Base-by-base conservation (phyloP, 2,113 vertebrate genomes). In the Numenius arquata region DNA sequence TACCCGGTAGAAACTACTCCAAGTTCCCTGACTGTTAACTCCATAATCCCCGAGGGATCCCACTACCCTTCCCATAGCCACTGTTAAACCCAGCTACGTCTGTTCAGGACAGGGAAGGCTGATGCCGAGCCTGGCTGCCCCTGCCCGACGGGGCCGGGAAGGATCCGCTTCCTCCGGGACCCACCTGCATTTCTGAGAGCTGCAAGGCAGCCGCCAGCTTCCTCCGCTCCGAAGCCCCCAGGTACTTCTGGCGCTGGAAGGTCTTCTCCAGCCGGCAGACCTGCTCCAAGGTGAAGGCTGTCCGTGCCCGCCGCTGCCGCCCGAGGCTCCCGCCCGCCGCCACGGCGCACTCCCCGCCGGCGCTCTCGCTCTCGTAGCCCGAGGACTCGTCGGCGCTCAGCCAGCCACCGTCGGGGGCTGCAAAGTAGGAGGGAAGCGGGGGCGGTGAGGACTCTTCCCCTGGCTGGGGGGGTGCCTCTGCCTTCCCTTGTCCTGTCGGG, bases 171-270 rank as follows among this genome's bases (percentile, higher is more conserved):
- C 34, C 38, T 15, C 15, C 8, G 8, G 29, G 25, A 86, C 97
- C 82, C 67, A 99, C 98, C 98, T 99, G 98, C 14, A 98, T 97
- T 87, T 99, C 98, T 4, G 98, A 98, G 65, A 99, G 98, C 15
- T 76, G 96, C 47, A 99, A 94, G 19, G 97, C 98, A 45, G 96
- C 79, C 2, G 99, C 98, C 3, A 98, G 97, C 93, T 98, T 98
- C 47, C 96, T 92, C n/a, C 98, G 94, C 89, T 99, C 98, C 6
- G 97, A 96, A 3, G 97, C 96, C 2, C 98, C 98, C 94, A 99
- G 92, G 89, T 99, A 99, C 76, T 98, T 98, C 56, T 98, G 98
- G 20, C 98, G 98, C 92, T 74, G 97, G 96, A 99, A 99, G 72
- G 98, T 98, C 45, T 98, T 98, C 58, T 99, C 98, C 90, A 99